Evolutionary conservation across 2,888 invertebrate genomes (phyloP).

Genomic region (Temnothorax rugatulus): DNA sequence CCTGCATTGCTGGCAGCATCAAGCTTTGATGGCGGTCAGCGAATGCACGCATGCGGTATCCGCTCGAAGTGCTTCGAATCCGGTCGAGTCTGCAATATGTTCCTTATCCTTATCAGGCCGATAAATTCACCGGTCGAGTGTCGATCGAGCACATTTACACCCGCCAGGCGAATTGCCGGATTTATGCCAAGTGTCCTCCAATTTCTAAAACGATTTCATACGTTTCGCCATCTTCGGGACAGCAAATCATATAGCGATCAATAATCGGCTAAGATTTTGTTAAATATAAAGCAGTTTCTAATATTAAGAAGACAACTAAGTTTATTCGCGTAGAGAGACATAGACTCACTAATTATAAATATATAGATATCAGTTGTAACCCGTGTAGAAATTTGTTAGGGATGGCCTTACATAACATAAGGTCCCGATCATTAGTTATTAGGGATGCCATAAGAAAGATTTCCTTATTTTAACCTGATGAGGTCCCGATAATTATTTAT

Average conservation of each 20-base stretch:
- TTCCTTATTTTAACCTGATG: too few relatives aligned
- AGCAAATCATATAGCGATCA: neutral
- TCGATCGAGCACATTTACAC: conserved; percentile 24
- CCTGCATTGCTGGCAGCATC: conserved; percentile 44
- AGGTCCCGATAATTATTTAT: too few relatives aligned
- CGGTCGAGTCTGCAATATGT: conserved; percentile 37
- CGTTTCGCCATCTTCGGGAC: neutral
- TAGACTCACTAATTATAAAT: too few relatives aligned
- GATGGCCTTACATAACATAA: too few relatives aligned
- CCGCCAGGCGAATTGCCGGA: conserved; percentile 5
- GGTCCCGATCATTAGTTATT: too few relatives aligned
- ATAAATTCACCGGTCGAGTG: conserved; percentile 45
- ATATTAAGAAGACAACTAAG: neutral
- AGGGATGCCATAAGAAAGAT: too few relatives aligned
- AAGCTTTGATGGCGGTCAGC: conserved; percentile 34
- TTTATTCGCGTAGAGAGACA: neutral
- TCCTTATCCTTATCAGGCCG: conserved; percentile 56
- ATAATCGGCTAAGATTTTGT: neutral
- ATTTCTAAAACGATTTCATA: neutral
- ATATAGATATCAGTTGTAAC: too few relatives aligned
- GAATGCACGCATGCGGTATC: conserved; percentile 10
- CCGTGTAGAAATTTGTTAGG: too few relatives aligned
- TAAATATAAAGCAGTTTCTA: neutral
- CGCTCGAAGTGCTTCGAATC: neutral
- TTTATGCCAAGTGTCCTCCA: conserved; percentile 3